Conservation (phyloP, 2,797 vertebrate genomes). For the Alca torda region DNA sequence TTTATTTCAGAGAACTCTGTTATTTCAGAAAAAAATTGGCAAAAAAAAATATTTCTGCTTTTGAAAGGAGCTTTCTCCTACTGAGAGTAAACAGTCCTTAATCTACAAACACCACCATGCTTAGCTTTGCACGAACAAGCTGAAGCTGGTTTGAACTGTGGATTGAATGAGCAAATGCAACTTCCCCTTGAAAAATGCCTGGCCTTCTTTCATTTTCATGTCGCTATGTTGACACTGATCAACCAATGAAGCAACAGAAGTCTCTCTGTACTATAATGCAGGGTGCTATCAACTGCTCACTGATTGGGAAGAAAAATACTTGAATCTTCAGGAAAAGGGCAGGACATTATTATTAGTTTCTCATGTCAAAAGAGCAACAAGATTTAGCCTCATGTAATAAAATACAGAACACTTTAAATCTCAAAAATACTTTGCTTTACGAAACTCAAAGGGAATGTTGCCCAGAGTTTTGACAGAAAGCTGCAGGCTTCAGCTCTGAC, state of each 20-base stretch:
- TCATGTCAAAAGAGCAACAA: neutral
- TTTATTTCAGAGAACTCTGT: neutral
- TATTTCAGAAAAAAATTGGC: neutral
- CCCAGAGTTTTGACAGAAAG: neutral
- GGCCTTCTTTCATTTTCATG: neutral
- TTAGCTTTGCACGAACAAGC: neutral
- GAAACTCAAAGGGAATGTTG: neutral
- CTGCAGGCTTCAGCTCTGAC: neutral
- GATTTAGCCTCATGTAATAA: neutral
- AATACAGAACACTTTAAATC: neutral
- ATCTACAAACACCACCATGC: neutral
- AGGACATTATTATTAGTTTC: neutral
- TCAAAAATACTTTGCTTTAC: neutral
- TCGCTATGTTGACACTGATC: neutral
- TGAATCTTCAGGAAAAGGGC: neutral
- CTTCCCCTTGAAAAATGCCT: neutral
- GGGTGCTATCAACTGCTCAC: neutral
- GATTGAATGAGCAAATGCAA: neutral
- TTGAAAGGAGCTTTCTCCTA: neutral
- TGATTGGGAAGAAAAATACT: neutral
- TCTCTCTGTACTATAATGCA: neutral
- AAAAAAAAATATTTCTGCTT: neutral
- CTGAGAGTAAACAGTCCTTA: neutral
- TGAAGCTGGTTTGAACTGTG: neutral
- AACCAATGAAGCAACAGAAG: neutral